Conservation (phyloP, 2,797 vertebrate genomes). For the Pseudochaenichthys georgianus region DNA sequence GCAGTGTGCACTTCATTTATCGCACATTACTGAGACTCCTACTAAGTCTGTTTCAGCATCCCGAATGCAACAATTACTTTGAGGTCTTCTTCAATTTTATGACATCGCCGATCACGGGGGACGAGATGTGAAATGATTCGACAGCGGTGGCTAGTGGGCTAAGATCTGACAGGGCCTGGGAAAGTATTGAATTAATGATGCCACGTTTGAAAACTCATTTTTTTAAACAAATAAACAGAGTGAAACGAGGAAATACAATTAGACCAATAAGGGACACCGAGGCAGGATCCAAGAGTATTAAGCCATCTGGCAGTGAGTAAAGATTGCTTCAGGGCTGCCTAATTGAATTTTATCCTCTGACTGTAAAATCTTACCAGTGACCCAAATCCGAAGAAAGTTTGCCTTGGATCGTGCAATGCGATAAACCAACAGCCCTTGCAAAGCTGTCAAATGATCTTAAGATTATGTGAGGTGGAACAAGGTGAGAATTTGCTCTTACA, state of each 20-base stretch:
- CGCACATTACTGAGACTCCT: slow-evolving; percentile 56
- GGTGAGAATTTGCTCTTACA: slow-evolving; percentile 58
- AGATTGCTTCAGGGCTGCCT: slow-evolving; percentile 74
- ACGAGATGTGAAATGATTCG: slow-evolving; percentile 69
- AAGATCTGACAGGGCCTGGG: slow-evolving; percentile 65
- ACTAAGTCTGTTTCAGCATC: slow-evolving; percentile 43
- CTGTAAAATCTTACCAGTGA: slow-evolving; percentile 71
- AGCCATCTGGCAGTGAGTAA: slow-evolving; percentile 75
- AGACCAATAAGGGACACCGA: slow-evolving; percentile 70
- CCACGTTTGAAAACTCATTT: slow-evolving; percentile 61
- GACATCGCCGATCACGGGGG: slow-evolving; percentile 61
- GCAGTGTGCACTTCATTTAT: slow-evolving; percentile 62
- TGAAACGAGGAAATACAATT: slow-evolving; percentile 78
- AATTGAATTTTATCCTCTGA: slow-evolving; percentile 76
- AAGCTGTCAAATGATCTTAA: slow-evolving; percentile 68
- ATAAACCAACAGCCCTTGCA: slow-evolving; percentile 57
- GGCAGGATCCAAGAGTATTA: slow-evolving; percentile 66
- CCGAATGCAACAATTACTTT: slow-evolving; percentile 59
- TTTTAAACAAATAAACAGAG: slow-evolving; percentile 65
- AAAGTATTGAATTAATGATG: slow-evolving; percentile 75
- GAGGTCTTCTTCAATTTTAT: slow-evolving; percentile 66
- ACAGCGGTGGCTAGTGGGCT: slow-evolving; percentile 71
- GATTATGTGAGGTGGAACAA: slow-evolving; percentile 50
- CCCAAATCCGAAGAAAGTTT: slow-evolving; percentile 78
- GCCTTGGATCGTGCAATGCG: slow-evolving; percentile 48